Conservation (phyloP, 2,888 invertebrate genomes). For the Agriotes lineatus region DNA sequence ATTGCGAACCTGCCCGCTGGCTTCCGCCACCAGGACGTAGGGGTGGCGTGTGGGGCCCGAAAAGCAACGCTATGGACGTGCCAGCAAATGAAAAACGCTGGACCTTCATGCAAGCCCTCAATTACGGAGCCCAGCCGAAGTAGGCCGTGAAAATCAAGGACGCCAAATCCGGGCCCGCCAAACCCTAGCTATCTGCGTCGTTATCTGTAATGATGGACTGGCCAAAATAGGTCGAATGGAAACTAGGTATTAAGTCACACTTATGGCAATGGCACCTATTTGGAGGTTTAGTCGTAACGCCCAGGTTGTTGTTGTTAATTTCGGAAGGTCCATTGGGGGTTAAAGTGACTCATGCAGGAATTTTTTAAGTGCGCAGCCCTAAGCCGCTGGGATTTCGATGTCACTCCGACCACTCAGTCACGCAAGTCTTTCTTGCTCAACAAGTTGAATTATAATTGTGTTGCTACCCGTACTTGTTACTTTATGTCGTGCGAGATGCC, state of each 20-base stretch:
- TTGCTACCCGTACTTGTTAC: neutral
- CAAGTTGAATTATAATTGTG: slow-evolving; percentile 11
- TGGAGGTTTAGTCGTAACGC: neutral
- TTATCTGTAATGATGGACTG: neutral
- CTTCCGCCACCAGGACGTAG: too few species aligned
- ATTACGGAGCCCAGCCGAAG: neutral
- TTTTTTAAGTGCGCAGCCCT: neutral
- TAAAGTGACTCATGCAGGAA: neutral
- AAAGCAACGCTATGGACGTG: slow-evolving; percentile 10
- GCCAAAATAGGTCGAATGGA: neutral
- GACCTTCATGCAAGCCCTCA: slow-evolving; percentile 18
- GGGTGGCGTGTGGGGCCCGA: neutral
- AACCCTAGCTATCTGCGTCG: slow-evolving; percentile 4
- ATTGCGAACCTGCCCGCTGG: too few species aligned
- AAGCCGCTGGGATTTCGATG: slow-evolving; percentile 7
- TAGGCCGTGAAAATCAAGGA: slow-evolving; percentile 24
- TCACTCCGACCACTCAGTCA: slow-evolving; percentile 3
- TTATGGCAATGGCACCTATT: neutral
- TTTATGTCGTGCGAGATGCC: neutral
- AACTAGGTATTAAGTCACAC: neutral
- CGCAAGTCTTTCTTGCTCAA: slow-evolving; percentile 7
- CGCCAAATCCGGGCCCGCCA: neutral
- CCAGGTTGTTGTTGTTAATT: neutral
- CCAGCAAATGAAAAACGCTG: slow-evolving; percentile 18
- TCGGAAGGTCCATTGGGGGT: neutral